Conservation (phyloP, 2,797 vertebrate genomes). For the Iguana delicatissima region DNA sequence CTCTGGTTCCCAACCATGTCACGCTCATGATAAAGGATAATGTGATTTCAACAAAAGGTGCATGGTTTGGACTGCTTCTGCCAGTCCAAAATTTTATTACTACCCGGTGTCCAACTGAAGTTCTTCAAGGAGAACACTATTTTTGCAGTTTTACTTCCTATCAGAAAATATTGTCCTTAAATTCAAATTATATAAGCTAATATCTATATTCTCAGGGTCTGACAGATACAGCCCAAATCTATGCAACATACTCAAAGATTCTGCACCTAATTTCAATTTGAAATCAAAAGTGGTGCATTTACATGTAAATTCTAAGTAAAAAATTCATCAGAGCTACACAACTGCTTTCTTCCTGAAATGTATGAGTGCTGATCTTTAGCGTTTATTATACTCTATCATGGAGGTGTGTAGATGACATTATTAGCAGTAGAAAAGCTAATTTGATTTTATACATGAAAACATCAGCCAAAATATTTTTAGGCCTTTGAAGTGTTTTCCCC, state of each 20-base stretch:
- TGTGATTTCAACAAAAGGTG: too few species aligned
- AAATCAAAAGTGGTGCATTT: not conserved
- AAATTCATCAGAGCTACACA: not conserved
- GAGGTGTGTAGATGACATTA: slow-evolving; percentile 17
- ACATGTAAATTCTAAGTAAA: not conserved
- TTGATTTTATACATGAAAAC: slow-evolving; percentile 65
- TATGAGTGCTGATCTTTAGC: not conserved
- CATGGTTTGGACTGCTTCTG: too few species aligned
- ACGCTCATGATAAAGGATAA: too few species aligned
- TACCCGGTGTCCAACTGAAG: too few species aligned
- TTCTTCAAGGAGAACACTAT: not conserved
- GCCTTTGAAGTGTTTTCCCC: slow-evolving; percentile 73
- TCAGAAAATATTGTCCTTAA: not conserved
- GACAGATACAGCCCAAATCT: not conserved
- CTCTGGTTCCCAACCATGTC: too few species aligned
- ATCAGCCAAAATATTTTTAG: slow-evolving; percentile 72
- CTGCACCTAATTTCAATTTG: not conserved
- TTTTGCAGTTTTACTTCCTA: not conserved
- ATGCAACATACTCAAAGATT: not conserved
- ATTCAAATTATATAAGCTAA: not conserved
- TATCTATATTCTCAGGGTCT: not conserved
- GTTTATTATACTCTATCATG: not conserved
- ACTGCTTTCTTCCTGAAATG: not conserved
- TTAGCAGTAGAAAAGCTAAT: slow-evolving; percentile 54
- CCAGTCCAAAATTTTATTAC: too few species aligned